phyloP scores from a whole-genome alignment of 2,113 vertebrate genomes.

The Zosterops japonicus region DNA sequence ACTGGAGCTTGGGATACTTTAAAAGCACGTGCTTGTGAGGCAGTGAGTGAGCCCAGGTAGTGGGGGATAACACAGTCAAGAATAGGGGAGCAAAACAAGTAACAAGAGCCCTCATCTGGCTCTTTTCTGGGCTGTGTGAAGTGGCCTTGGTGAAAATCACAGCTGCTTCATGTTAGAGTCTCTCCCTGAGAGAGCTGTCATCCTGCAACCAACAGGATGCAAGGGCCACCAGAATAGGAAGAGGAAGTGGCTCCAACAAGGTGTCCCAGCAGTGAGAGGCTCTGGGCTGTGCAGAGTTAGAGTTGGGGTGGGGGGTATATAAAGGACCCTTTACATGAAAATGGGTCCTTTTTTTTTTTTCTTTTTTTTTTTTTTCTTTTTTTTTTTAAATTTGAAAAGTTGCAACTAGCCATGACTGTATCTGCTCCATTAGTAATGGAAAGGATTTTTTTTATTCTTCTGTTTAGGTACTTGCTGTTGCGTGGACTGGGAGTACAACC shows the following conservation, averaged over 20 bases:
- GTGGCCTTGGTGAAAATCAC: not conserved
- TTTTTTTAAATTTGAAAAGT: not conserved
- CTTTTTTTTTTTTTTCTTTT: rapidly evolving
- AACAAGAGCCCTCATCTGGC: not conserved
- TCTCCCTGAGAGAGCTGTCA: not conserved
- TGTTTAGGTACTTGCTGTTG: not conserved
- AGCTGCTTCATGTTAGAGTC: not conserved
- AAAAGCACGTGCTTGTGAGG: not conserved
- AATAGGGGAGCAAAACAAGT: not conserved
- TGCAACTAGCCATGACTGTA: not conserved
- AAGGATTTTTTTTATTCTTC: not conserved
- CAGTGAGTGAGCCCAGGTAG: not conserved
- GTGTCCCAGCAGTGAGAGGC: not conserved
- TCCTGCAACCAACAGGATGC: not conserved
- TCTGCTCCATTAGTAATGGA: not conserved
- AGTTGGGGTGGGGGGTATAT: not conserved
- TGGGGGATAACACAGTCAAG: not conserved
- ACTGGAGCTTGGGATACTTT: not conserved
- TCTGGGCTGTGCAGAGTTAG: rapidly evolving
- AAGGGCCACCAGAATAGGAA: not conserved
- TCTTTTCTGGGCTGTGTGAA: not conserved
- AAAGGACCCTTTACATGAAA: not conserved
- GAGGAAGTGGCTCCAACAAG: not conserved
- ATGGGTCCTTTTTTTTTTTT: rapidly evolving
- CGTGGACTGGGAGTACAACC: not conserved